These are phyloP conservation scores for Creontiades dilutus DNA, from an alignment of 2,888 invertebrate species.

Conservation along the genomic window DNA sequence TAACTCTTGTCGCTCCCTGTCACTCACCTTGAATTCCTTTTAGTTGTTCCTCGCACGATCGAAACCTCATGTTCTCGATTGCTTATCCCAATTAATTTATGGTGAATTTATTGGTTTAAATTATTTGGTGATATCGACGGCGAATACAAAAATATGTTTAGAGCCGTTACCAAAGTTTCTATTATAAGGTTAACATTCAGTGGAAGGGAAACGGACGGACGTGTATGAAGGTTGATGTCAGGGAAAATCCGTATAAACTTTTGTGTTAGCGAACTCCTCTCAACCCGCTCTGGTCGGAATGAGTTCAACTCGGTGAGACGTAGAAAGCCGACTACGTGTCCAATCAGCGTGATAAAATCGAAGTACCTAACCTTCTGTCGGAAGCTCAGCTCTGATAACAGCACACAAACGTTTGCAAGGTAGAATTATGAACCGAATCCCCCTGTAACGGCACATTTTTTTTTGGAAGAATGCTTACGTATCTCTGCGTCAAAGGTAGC, in stretches of 20 bases:
- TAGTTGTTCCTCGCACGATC: neutral
- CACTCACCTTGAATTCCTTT: neutral
- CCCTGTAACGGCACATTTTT: too few species aligned
- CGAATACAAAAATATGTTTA: too few species aligned
- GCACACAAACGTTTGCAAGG: too few species aligned
- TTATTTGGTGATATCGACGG: too few species aligned
- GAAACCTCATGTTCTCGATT: neutral
- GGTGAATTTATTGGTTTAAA: too few species aligned
- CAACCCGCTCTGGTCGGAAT: slow-evolving; percentile 1
- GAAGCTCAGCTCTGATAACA: neutral
- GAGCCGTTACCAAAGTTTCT: too few species aligned
- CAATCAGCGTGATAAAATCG: slow-evolving; percentile 7
- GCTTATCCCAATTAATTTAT: neutral
- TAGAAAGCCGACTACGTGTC: slow-evolving; percentile 43
- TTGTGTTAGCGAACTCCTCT: neutral
- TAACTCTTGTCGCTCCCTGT: slow-evolving; percentile 3
- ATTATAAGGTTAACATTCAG: too few species aligned
- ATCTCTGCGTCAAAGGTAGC: too few species aligned
- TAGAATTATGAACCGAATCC: too few species aligned
- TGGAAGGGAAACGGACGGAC: too few species aligned
- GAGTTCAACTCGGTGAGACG: neutral
- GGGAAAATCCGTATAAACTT: neutral
- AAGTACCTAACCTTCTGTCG: neutral
- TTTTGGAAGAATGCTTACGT: too few species aligned
- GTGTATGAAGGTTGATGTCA: too few species aligned